Percentiles rank a stretch among this genome's conserved stretches.
phyloP scores from a whole-genome alignment of 2,888 invertebrate species.

The Cybosia mesomella region DNA sequence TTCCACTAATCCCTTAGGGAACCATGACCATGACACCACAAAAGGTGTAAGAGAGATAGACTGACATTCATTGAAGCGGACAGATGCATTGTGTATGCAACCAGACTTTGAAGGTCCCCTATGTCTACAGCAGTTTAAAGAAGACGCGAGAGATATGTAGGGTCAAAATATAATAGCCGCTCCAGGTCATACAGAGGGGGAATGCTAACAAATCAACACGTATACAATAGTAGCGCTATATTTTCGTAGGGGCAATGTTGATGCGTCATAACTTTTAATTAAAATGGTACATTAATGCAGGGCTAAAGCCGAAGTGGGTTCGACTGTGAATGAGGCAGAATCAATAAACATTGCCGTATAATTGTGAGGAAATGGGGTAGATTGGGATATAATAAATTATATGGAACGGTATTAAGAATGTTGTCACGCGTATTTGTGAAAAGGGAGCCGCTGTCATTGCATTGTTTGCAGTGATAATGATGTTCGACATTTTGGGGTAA shows the following conservation, averaged over 20 bases:
- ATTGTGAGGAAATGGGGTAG: constrained; percentile 69
- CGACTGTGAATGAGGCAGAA: constrained; percentile 61
- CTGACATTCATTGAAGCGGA: constrained; percentile 75
- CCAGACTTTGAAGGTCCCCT: constrained; percentile 51
- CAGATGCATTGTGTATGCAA: constrained; percentile 68
- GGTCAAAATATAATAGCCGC: constrained; percentile 64
- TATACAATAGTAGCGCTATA: constrained; percentile 65
- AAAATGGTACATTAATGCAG: constrained; percentile 76
- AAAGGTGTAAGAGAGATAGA: constrained; percentile 69
- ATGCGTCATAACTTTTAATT: constrained; percentile 85
- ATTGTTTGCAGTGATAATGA: constrained; percentile 49
- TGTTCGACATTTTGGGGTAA: constrained; percentile 36
- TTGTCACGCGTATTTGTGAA: constrained; percentile 66
- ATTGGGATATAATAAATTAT: constrained; percentile 66
- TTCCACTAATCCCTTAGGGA: constrained; percentile 74
- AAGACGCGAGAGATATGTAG: constrained; percentile 38
- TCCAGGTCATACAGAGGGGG: constrained; percentile 71
- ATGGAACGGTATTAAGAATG: constrained; percentile 64
- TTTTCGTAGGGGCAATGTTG: constrained; percentile 68
- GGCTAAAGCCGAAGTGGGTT: constrained; percentile 65
- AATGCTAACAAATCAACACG: constrained; percentile 77
- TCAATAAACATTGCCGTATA: constrained; percentile 74
- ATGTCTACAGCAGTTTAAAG: constrained; percentile 30
- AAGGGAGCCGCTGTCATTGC: constrained; percentile 59
- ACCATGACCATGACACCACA: constrained; percentile 70